A percentile compares a stretch with the other conserved stretches of the same genome.
phyloP scores from a whole-genome alignment of 2,797 vertebrate species.

The Buphagus erythrorhynchus region DNA sequence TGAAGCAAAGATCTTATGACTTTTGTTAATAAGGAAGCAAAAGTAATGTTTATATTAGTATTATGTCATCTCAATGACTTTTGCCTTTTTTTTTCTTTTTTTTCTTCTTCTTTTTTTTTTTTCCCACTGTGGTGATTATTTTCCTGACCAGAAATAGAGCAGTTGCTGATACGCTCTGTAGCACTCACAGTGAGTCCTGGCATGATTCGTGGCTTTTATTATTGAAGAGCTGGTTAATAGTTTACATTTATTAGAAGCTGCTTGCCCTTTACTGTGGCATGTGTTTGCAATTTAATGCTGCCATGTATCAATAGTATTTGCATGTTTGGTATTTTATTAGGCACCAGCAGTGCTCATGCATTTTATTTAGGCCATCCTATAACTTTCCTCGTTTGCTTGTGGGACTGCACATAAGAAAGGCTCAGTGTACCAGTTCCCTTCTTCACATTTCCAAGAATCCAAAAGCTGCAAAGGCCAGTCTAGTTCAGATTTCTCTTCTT shows the following conservation, averaged over 20 bases:
- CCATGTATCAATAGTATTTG: conserved; percentile 30
- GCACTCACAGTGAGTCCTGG: background rate
- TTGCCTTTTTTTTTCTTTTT: background rate
- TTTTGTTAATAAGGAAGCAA: background rate
- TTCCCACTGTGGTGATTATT: background rate
- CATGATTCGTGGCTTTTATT: conserved; percentile 48
- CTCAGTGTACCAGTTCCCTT: background rate
- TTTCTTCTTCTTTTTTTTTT: too few species aligned
- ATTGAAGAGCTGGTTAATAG: conserved; percentile 24
- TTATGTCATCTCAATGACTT: background rate
- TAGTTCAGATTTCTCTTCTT: background rate
- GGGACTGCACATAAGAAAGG: background rate
- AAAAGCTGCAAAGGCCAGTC: background rate
- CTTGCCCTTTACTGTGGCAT: background rate
- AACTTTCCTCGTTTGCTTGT: background rate
- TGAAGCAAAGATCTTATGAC: background rate
- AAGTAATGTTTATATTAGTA: background rate
- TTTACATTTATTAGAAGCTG: conserved; percentile 51
- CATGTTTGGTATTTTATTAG: conserved; percentile 42
- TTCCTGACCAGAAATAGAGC: background rate
- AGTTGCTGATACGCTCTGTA: background rate
- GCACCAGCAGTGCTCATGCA: background rate
- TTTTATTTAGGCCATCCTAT: conserved; percentile 5
- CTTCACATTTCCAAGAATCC: background rate
- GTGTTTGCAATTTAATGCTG: conserved; percentile 30